A percentile compares a stretch with the other conserved stretches of the same genome.
Conservation (phyloP, 2,888 invertebrate species). For the Orthosia gracilis region DNA sequence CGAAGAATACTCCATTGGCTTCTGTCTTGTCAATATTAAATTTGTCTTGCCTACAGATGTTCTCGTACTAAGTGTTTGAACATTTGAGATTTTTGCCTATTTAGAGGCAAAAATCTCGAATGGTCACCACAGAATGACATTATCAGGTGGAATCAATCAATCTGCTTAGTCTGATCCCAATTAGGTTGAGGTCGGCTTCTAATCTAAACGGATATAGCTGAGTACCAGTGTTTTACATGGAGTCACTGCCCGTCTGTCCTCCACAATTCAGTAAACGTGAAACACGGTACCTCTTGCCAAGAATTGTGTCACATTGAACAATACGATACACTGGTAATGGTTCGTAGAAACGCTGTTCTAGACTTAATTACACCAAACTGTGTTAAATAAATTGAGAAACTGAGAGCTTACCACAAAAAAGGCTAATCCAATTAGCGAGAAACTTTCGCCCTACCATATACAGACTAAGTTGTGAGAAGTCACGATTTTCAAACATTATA, state of each 20-base stretch:
- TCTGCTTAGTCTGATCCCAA: too few relatives aligned
- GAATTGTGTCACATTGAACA: too few relatives aligned
- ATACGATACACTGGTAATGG: not conserved
- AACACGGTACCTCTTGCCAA: too few relatives aligned
- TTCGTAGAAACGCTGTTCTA: not conserved
- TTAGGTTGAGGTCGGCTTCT: too few relatives aligned
- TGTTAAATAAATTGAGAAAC: not conserved
- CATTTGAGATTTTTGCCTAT: too few relatives aligned
- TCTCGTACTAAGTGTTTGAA: constrained; percentile 1
- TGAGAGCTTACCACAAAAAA: constrained; percentile 33
- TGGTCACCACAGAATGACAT: constrained; percentile 9
- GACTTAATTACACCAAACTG: not conserved
- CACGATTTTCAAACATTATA: constrained; percentile 14
- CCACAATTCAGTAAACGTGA: too few relatives aligned
- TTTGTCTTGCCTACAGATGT: constrained; percentile 12
- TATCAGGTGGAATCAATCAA: not conserved
- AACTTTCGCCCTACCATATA: constrained; percentile 43
- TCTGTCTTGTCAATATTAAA: constrained; percentile 11
- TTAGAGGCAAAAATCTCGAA: too few relatives aligned
- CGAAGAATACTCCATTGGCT: not conserved
- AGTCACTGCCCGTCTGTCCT: too few relatives aligned
- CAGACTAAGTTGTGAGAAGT: constrained; percentile 25
- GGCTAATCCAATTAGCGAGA: constrained; percentile 42
- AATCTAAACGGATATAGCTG: too few relatives aligned
- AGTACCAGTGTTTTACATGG: too few relatives aligned